Conservation (phyloP, 30 jellyfish, hydroid and myxozoan species). For the Turritopsis rubra region DNA sequence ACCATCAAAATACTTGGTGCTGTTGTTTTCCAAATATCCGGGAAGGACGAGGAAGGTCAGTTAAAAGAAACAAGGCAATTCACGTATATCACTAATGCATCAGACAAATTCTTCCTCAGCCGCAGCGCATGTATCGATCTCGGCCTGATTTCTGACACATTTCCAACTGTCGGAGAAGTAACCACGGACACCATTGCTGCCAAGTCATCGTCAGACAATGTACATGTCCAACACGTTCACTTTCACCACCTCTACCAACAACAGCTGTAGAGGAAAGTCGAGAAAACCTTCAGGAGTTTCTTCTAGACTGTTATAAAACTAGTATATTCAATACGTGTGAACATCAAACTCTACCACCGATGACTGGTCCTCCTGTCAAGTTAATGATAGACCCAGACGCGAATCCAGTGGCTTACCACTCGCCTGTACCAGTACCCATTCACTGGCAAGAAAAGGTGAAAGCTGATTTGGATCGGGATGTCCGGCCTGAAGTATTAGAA, state of each 20-base stretch:
- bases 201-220: background rate
- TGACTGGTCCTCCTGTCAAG: background rate
- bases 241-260: slow-evolving; percentile 16
- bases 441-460: slow-evolving; percentile 39
- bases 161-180: background rate
- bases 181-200: background rate
- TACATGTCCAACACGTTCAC: background rate
- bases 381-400: background rate
- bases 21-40: background rate
- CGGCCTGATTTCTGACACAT: background rate
- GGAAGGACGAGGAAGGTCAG: background rate
- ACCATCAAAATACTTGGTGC: background rate
- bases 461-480: slow-evolving; percentile 43
- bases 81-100: background rate
- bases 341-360: slow-evolving; percentile 20
- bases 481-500: slow-evolving; percentile 27
- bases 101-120: slow-evolving; percentile 1
- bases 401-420: background rate
- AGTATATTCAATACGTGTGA: slow-evolving; percentile 30
- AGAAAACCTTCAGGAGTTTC: slow-evolving; percentile 14
- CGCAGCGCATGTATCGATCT: background rate
- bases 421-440: slow-evolving; percentile 31
- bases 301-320: slow-evolving; percentile 8
- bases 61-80: background rate
- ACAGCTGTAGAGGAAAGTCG: background rate